Base-by-base conservation (phyloP, 2,888 invertebrate species). In the Tetrapedia diversipes region DNA sequence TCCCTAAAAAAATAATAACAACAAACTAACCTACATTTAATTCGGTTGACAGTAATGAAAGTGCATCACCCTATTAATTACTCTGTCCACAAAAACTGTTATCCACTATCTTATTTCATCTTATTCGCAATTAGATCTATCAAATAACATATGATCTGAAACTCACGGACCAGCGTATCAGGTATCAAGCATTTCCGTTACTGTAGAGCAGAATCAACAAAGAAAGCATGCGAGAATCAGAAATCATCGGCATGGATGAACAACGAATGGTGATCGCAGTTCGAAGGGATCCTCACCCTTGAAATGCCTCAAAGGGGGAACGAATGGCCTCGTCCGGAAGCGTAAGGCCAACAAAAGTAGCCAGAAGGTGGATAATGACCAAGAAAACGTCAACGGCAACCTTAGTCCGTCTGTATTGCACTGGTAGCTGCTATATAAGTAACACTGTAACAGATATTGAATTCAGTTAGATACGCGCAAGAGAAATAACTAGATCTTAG, bases 361-460 rank as follows among this genome's bases (percentile, higher is more conserved):
- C 60, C 69, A 54, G 32, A 24, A 51, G 39, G 60, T 43, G 74
- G 66, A 66, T 64, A 80, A 79, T 73, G 83, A 79, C 64, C 77
- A 79, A 72, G 82, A 59, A 39, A 81, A 79, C 77, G 66, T 79
- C 64, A 59, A 32, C 69, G 68, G 71, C 81, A 83, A 87, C 87
- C 83, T 86, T 81, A 84, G 82, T 49, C 54, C 47, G 49, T 51
- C 71, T 39, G 60, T 57, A 59, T 59, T 34, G 66, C 60, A 49
- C 60, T 59, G 45, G 37, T 68, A 37, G 60, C 69, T 69, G 82
- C 83, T 89, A 90, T 89, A 90, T 88, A 90, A 88, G 89, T 86
- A 82, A 87, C 85, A 86, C 82, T 81, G 83, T 86, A 79, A 74
- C 86, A 83, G 85, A 85, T 87, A 86, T 84, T 71, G 79, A 82